These are phyloP conservation scores for Mamestra configurata DNA, from an alignment of 1,140 invertebrate species.

Conservation along the genomic window DNA sequence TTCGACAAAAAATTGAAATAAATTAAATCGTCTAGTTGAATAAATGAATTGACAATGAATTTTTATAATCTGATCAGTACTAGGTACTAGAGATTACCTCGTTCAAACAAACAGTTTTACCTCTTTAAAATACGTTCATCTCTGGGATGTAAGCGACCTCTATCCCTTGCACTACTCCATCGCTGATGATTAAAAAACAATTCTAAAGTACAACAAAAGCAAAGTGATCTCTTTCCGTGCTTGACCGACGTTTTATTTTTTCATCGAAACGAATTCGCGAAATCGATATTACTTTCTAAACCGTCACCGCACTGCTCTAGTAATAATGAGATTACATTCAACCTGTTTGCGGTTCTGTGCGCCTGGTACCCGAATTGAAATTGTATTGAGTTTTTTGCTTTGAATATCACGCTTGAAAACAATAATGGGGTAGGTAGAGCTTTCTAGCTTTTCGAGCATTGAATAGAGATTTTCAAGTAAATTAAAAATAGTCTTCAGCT, in stretches of 20 bases:
- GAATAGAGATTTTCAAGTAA: too few relatives aligned
- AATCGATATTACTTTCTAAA: slow-evolving; percentile 46
- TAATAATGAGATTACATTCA: slow-evolving; percentile 23
- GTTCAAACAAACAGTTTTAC: too few relatives aligned
- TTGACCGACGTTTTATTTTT: slow-evolving; percentile 14
- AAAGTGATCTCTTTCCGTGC: background rate
- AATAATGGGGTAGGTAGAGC: background rate
- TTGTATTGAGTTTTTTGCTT: background rate
- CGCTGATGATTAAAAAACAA: background rate
- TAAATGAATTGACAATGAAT: too few relatives aligned
- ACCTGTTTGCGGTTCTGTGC: slow-evolving; percentile 16
- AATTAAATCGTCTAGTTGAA: too few relatives aligned
- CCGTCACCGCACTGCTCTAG: slow-evolving; percentile 24
- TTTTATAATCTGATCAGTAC: too few relatives aligned
- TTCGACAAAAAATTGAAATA: too few relatives aligned
- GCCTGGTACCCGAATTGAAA: slow-evolving; percentile 12
- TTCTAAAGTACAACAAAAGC: background rate
- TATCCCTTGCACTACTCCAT: background rate
- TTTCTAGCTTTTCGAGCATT: too few relatives aligned
- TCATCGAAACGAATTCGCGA: slow-evolving; percentile 36
- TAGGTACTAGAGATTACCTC: too few relatives aligned
- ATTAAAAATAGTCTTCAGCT: too few relatives aligned
- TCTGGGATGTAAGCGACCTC: background rate
- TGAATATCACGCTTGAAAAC: background rate
- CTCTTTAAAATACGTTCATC: background rate